phyloP scores from a whole-genome alignment of 2,797 vertebrate species.

The Apodemus agrarius region DNA sequence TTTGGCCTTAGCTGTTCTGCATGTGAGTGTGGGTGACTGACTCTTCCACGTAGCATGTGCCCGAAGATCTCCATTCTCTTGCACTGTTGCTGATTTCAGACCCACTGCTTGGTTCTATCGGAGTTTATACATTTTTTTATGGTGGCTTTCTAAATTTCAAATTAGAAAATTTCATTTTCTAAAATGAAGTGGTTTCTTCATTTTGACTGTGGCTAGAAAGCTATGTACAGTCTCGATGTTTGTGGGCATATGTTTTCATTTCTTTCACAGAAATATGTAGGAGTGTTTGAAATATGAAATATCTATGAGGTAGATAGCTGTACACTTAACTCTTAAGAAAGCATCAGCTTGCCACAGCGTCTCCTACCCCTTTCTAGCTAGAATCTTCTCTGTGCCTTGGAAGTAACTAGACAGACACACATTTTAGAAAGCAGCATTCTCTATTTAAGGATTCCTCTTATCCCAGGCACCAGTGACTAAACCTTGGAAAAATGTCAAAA shows the following conservation, averaged over 20 bases:
- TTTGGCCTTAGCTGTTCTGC: background rate
- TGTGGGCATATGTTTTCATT: background rate
- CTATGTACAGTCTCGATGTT: background rate
- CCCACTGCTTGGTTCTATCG: background rate
- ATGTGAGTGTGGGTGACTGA: background rate
- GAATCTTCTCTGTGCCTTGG: background rate
- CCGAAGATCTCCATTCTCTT: background rate
- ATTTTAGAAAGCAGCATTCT: background rate
- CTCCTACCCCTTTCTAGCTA: background rate
- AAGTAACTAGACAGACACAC: background rate
- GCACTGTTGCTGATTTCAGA: background rate
- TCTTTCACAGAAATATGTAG: background rate
- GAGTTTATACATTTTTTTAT: background rate
- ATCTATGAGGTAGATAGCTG: background rate
- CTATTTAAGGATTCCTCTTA: constrained; percentile 12
- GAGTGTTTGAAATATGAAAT: background rate
- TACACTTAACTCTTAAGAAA: constrained; percentile 13
- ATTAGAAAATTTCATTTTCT: no score
- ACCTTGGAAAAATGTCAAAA: constrained; percentile 67
- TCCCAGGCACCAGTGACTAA: constrained; percentile 45
- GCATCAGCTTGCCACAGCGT: background rate
- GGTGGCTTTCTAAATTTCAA: background rate
- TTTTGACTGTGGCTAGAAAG: background rate
- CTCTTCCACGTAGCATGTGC: background rate
- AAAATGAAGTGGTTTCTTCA: background rate